These are phyloP conservation scores for Drosophila carrolli DNA, from an alignment of 1,140 invertebrate species.

Conservation along the genomic window DNA sequence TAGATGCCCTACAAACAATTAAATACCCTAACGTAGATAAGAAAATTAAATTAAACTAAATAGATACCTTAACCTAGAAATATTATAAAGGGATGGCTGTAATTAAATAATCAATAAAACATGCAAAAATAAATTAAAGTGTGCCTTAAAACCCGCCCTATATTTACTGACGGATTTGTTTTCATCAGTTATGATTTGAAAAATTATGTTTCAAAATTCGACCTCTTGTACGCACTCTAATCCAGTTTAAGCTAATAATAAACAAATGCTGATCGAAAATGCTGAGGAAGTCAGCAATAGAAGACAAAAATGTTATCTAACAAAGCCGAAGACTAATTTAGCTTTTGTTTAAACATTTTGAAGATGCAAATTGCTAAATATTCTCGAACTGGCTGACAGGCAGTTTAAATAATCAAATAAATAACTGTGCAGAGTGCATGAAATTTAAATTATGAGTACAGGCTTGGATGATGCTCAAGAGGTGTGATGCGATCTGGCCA, in stretches of 20 bases:
- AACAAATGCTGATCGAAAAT: not conserved
- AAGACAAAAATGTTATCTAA: no score
- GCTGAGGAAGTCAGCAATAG: constrained; percentile 24
- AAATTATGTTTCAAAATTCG: not conserved
- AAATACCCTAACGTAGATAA: no score
- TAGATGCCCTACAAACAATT: no score
- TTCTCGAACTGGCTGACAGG: constrained; percentile 28
- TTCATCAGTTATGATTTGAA: no score
- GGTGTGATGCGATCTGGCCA: constrained; percentile 41
- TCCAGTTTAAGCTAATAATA: no score
- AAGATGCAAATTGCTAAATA: constrained; percentile 36
- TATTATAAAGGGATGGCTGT: no score
- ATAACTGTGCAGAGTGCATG: constrained; percentile 35
- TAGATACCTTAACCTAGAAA: no score
- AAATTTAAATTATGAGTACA: constrained; percentile 34
- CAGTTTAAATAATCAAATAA: constrained; percentile 51
- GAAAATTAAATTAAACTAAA: no score
- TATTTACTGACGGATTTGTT: no score
- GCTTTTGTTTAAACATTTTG: constrained; percentile 8
- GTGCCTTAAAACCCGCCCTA: no score
- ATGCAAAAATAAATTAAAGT: no score
- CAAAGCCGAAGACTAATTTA: constrained; percentile 7
- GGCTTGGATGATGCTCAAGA: constrained; percentile 42
- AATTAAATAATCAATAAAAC: no score
- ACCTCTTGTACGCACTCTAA: constrained; percentile 18